phyloP scores from a whole-genome alignment of 2,113 vertebrate genomes.

The Coregonus clupeaformis region DNA sequence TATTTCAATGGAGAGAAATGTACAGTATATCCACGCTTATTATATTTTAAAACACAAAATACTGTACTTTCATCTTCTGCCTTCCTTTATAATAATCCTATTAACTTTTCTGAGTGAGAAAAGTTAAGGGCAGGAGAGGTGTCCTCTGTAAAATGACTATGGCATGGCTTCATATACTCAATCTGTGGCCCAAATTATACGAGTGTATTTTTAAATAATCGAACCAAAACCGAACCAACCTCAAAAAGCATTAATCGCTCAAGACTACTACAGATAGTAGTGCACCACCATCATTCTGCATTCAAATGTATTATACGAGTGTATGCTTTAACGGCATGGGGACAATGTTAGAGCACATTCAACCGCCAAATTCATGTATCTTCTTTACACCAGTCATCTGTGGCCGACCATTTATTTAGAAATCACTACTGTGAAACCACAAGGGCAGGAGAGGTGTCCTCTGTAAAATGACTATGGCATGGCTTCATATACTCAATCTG shows the following conservation, averaged over 20 bases:
- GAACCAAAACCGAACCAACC: too few relatives aligned
- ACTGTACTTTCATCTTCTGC: neutral
- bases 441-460: neutral
- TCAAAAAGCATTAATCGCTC: too few relatives aligned
- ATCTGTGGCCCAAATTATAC: too few relatives aligned
- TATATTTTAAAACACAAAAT: constrained; percentile 1
- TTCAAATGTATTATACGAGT: too few relatives aligned
- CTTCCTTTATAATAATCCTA: neutral
- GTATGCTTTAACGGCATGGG: too few relatives aligned
- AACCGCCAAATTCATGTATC: neutral
- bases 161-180: neutral
- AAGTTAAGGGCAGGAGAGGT: neutral
- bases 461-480: neutral
- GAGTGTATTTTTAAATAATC: too few relatives aligned
- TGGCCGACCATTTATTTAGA: neutral
- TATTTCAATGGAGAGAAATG: neutral
- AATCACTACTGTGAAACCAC: neutral
- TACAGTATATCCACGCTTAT: neutral
- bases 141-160: neutral
- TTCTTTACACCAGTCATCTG: neutral
- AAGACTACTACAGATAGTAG: too few relatives aligned
- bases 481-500: neutral
- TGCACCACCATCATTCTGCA: too few relatives aligned
- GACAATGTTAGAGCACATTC: neutral
- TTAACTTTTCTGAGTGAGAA: neutral